Conservation (phyloP, 2,113 vertebrate species). For the Crypturellus undulatus region DNA sequence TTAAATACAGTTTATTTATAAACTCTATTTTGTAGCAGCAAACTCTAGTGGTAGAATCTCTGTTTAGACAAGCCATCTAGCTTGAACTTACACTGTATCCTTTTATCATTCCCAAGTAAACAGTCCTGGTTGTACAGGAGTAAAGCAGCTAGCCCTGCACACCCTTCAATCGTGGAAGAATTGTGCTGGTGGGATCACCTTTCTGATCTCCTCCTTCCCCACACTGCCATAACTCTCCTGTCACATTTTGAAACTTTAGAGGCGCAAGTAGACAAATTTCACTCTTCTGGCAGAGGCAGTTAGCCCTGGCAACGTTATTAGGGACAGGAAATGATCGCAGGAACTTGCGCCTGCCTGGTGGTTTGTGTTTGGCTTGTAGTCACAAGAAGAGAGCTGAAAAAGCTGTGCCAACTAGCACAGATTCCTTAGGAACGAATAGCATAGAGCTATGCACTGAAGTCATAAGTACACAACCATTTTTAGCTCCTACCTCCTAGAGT, state of each 20-base stretch:
- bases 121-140: not conserved
- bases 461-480: not conserved
- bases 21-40: not conserved
- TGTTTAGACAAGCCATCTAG: not conserved
- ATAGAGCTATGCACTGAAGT: not conserved
- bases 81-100: not conserved
- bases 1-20: not conserved
- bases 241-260: not conserved
- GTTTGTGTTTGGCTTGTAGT: constrained; percentile 1
- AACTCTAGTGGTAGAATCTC: not conserved
- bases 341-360: not conserved
- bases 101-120: not conserved
- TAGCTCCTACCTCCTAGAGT: not conserved
- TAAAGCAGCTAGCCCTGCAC: not conserved
- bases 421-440: not conserved
- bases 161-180: not conserved
- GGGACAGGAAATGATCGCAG: not conserved
- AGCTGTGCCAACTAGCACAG: not conserved
- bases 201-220: not conserved
- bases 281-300: not conserved
- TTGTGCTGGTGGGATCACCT: not conserved
- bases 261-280: not conserved
- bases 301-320: not conserved
- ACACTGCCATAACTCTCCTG: not conserved
- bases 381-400: not conserved